Conservation (phyloP, 2,113 vertebrate species). For the Rousettus leschenaultii region DNA sequence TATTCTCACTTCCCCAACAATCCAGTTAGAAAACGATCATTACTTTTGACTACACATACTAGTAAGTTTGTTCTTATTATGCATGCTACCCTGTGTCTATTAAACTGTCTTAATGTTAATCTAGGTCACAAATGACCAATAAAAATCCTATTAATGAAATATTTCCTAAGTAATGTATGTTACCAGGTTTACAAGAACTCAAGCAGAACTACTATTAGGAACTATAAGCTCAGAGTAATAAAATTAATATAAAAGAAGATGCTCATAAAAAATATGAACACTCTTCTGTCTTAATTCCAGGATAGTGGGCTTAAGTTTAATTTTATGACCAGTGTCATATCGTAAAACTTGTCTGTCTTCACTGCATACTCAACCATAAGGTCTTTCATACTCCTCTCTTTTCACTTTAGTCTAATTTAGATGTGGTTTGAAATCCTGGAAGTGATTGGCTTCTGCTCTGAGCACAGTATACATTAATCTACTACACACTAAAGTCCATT, state of each 20-base stretch:
- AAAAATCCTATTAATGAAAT: background rate
- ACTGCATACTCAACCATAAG: constrained; percentile 4
- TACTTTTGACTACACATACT: background rate
- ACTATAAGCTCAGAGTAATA: constrained; percentile 32
- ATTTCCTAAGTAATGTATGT: constrained; percentile 34
- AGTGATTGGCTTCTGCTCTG: constrained; percentile 58
- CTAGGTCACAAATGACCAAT: constrained; percentile 8
- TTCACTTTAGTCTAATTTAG: constrained; percentile 27
- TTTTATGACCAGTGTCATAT: constrained; percentile 43
- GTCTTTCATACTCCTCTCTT: background rate
- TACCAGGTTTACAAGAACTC: constrained; percentile 38
- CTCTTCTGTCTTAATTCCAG: background rate
- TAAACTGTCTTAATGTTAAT: background rate
- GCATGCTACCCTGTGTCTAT: background rate
- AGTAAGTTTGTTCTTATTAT: background rate
- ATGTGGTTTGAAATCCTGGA: constrained; percentile 58
- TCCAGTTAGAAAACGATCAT: background rate
- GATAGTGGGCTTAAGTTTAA: constrained; percentile 26
- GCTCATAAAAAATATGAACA: background rate
- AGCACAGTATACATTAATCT: constrained; percentile 66
- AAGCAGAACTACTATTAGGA: background rate
- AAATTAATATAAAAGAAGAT: constrained; percentile 44
- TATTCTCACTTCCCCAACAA: background rate
- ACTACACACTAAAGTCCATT: constrained; percentile 68
- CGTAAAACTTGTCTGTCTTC: constrained; percentile 51